Conservation (phyloP, 2,888 invertebrate genomes). For the Apamea epomidion region DNA sequence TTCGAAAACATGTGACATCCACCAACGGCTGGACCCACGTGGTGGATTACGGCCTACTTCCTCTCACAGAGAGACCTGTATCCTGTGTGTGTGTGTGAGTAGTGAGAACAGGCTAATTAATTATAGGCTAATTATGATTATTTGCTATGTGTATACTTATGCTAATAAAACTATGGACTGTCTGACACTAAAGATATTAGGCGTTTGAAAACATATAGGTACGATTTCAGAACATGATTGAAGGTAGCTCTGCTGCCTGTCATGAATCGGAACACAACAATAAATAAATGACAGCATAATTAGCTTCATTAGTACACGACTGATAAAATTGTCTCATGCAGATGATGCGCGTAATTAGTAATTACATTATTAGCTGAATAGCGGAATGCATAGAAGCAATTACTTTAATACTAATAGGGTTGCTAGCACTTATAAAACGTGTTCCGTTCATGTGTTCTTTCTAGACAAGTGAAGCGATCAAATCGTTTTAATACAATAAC, state of each 20-base stretch:
- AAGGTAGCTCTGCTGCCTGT: background rate
- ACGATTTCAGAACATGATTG: background rate
- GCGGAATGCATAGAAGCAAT: constrained; percentile 50
- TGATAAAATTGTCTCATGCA: constrained; percentile 28
- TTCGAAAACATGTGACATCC: no score
- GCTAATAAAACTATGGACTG: background rate
- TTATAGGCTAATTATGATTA: background rate
- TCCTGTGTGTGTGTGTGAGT: background rate
- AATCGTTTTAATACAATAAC: constrained; percentile 36
- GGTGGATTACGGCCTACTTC: background rate
- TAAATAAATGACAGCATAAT: constrained; percentile 22
- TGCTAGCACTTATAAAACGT: constrained; percentile 52
- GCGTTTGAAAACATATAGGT: background rate
- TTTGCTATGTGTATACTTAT: background rate
- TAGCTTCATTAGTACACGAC: constrained; percentile 3
- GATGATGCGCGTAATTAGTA: constrained; percentile 31
- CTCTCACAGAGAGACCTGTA: background rate
- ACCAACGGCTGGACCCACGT: no score
- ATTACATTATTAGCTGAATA: constrained; percentile 54
- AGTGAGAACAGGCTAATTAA: no score
- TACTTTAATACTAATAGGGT: constrained; percentile 25
- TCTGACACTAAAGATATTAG: background rate
- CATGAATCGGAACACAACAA: background rate
- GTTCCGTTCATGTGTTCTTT: constrained; percentile 53
- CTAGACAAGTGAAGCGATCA: constrained; percentile 34